Percentiles rank a stretch among this genome's conserved stretches.
Evolutionary conservation across 1,140 invertebrate species (phyloP).

Genomic region (Bombus confusus): DNA sequence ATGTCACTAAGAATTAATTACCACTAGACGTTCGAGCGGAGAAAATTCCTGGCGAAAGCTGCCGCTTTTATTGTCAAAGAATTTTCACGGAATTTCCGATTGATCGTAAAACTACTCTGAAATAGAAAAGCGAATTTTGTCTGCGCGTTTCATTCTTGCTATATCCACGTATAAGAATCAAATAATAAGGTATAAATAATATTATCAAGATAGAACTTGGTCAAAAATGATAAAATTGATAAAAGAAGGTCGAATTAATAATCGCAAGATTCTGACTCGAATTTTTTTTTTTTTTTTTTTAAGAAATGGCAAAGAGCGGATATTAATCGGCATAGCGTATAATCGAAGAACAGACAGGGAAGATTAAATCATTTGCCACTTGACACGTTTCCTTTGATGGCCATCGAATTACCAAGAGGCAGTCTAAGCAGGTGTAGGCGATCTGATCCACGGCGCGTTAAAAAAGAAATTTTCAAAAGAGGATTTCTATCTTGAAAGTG

Average conservation of each 20-base stretch:
- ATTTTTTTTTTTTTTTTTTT: too few relatives aligned
- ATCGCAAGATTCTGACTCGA: too few relatives aligned
- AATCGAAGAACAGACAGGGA: not conserved
- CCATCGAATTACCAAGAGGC: not conserved
- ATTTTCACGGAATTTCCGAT: not conserved
- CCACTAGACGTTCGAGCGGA: not conserved
- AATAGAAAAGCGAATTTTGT: too few relatives aligned
- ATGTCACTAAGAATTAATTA: slow-evolving; percentile 30
- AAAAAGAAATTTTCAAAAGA: not conserved
- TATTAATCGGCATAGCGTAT: not conserved
- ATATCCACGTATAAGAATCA: too few relatives aligned
- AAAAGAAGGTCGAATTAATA: too few relatives aligned
- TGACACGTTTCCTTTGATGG: not conserved
- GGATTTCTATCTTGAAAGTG: not conserved
- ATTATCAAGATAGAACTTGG: too few relatives aligned
- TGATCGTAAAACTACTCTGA: too few relatives aligned
- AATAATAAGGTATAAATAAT: too few relatives aligned
- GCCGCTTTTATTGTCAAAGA: not conserved
- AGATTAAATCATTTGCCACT: not conserved
- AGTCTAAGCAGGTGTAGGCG: too few relatives aligned
- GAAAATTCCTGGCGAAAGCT: not conserved
- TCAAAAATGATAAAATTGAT: too few relatives aligned
- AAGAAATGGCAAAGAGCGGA: too few relatives aligned
- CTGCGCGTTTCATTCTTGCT: too few relatives aligned
- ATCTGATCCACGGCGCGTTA: not conserved